A percentile compares a stretch with the other conserved stretches of the same genome.
Conservation (phyloP, 2,888 invertebrate genomes). For the Brachyptera putata region DNA sequence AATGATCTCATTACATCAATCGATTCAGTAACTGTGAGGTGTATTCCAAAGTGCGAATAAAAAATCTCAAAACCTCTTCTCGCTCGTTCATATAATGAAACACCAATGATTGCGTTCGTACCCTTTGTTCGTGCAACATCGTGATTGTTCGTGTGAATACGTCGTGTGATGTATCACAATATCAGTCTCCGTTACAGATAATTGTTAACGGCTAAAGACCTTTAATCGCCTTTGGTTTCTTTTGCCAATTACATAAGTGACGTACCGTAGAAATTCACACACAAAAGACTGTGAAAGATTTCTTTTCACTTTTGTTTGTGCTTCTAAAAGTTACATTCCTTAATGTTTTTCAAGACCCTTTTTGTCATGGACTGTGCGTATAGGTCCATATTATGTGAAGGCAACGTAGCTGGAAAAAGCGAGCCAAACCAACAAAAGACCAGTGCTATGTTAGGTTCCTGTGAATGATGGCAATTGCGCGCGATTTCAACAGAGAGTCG, state of each 20-base stretch:
- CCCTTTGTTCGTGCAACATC: no score
- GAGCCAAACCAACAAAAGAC: conserved; percentile 17
- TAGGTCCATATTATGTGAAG: no score
- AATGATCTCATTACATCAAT: no score
- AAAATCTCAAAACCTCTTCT: no score
- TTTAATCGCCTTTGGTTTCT: conserved; percentile 18
- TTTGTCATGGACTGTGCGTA: conserved; percentile 8
- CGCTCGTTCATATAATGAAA: no score
- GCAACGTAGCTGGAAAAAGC: no score
- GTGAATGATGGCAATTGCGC: conserved; percentile 24
- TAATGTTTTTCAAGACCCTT: conserved; percentile 13
- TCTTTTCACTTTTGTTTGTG: conserved; percentile 17
- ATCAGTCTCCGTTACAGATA: neutral
- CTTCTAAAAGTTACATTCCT: conserved; percentile 6
- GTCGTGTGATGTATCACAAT: neutral
- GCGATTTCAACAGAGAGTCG: conserved; percentile 12
- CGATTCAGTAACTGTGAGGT: no score
- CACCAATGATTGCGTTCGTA: no score
- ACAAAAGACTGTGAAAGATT: conserved; percentile 27
- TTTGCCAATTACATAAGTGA: conserved; percentile 23
- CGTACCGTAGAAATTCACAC: conserved; percentile 8
- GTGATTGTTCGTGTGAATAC: no score
- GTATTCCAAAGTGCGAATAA: no score
- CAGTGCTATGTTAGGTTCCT: conserved; percentile 3
- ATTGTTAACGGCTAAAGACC: conserved; percentile 10